Base-by-base conservation (phyloP, 2,888 invertebrate species). In the Podotricha telesiphe region DNA sequence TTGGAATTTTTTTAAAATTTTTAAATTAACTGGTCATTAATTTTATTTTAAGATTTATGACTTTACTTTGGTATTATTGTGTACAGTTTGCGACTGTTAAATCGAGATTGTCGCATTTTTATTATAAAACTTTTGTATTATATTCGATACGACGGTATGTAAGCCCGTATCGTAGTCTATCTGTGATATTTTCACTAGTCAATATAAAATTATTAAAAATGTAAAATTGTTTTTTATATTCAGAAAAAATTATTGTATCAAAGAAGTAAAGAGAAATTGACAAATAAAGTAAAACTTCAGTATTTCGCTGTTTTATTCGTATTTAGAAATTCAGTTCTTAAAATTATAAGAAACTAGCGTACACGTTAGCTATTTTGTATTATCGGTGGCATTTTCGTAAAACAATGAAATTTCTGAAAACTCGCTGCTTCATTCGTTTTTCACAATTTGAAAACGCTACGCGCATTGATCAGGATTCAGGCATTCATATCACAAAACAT, bases 191-290 rank as follows among this genome's bases (percentile, higher is more conserved):
- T 85, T 86, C 79, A 80, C 79, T 77, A 74, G 77, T 76, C 66
- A 71, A 53, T 72, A 68, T 59, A 72, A 73, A 86, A 83, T 81
- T 79, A 76, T 84, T 87, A 90, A 89, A 91, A 89, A 85, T 81
- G 87, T 78, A 86, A 87, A 91, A 91, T 85, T 82, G 69, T 78
- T 56, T 80, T 45, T 81, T 81, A 82, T 82, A 81, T 76, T 75
- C 37, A 80, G 84, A 84, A 89, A 91, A 91, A 91, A 88, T 90
- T 87, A 89, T 82, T 83, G 90, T 91, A 88, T 83, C 79, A 80
- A 79, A 84, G 74, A 83, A 83, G 83, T 78, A 82, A 82, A 78
- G 82, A 84, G 83, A 89, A 90, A 89, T 87, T 86, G 75, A 87
- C 86, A 89, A 91, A 89, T 90, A 91, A 87, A 90, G 87, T 84